Base-by-base conservation (phyloP, 2,797 vertebrate genomes). In the Mionectes olivaceus region DNA sequence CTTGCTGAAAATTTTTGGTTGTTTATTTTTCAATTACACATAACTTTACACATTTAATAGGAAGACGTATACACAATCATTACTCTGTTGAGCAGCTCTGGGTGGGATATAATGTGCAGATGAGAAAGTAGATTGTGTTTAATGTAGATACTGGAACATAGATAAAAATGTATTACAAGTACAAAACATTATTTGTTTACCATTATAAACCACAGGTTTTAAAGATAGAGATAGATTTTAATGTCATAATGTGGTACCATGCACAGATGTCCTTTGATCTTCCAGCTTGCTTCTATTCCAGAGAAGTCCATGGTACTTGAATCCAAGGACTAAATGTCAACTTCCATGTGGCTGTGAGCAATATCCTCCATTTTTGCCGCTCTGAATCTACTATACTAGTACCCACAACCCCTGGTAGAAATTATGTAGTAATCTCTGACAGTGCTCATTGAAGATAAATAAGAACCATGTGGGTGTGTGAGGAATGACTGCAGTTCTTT, bases 361-460 rank as follows among this genome's bases (percentile, higher is more conserved):
- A 59, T 67, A 89, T 70, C 60, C 74, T 91, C 32, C 12, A 23
- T 88, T 79, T 79, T 93, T 80, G 87, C 77, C 93, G 49, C 77
- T 88, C 43, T 90, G 30, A 93, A 74, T 55, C 80, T 77, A 33
- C 83, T 87, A 24, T 53, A 39, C 11, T 25, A 60, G 59, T 86
- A 63, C 77, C 89, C n/a, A 1, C 67, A 95, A 33, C 52, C 85
- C 79, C 70, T 91, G 87, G 60, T 94, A 91, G 65, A 84, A 94
- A 93, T 95, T 92, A 94, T 14, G 24, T 74, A 84, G 87, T 95
- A 91, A 90, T 94, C 83, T 93, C 76, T 77, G 50, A 32, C 41
- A 71, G 23, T 41, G 32, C 93, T 96, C 87, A 70, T 91, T 96
- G 91, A 93, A 50, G 83, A 94, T 91, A 93, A 97, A 90, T 90